Base-by-base conservation (phyloP, 2,888 invertebrate species). In the Crocallis elinguaria region DNA sequence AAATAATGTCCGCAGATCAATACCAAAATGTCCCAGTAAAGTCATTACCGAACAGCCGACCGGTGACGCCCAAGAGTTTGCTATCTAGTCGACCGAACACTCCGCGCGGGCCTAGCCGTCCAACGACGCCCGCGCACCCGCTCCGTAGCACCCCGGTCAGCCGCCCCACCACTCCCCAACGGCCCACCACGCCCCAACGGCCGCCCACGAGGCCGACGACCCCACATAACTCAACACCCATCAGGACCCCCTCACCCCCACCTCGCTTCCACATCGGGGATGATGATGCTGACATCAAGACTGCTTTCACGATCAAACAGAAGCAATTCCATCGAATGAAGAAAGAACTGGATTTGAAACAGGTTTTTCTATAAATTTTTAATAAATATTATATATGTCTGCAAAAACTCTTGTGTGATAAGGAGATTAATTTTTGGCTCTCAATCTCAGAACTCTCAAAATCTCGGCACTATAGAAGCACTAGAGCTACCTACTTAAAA, bases 321-420 rank as follows among this genome's bases (percentile, higher is more conserved):
- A 77, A 74, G 58, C 76, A 84, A 66, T 89, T 86, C 61, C 77
- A 79, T 14, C 58, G 50, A 13, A 67, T 90, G 81, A 91, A 90
- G 61, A 90, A 82, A 60, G 90, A 90, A 54, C 67, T 91, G n/a
- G 90, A 91, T 67, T 57, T 89, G 21, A 90, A 88, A 72, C 91
- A 91, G 78, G 91, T 90, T 63, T 49, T 19, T 9, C 14, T 32
- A 16, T 11, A 21, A 14, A 13, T 13, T 11, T 4, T 1, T n/a
- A 13, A n/a, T 25, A 25, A 3, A 16, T 17, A n/a, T 29, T 32
- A 5, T 25, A 30, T 23, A 8, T 21, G 29, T 36, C 23, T 9
- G 21, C n/a, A n/a, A n/a, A n/a, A n/a, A n/a, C n/a, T n/a, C n/a
- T n/a, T n/a, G n/a, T n/a, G n/a, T n/a, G n/a, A n/a, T n/a, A n/a